These are phyloP conservation scores for Dinoponera quadriceps DNA, from an alignment of 1,140 invertebrate species.

Conservation along the genomic window DNA sequence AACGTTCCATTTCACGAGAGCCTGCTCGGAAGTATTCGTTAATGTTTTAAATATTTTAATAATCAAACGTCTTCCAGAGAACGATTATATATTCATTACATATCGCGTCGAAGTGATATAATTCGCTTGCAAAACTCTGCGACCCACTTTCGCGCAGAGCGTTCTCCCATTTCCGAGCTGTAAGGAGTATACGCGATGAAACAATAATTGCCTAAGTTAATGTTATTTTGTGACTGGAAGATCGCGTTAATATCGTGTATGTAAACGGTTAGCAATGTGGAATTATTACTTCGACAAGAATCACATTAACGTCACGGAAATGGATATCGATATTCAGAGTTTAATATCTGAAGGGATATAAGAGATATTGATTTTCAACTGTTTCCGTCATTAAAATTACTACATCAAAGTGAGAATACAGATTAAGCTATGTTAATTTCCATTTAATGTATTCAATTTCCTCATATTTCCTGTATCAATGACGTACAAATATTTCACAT, in stretches of 20 bases:
- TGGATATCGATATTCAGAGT: constrained; percentile 3
- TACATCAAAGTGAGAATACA: not conserved
- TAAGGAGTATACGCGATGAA: not conserved
- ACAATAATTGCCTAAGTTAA: not conserved
- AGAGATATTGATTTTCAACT: not conserved
- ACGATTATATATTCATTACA: too few species aligned
- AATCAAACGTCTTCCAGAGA: too few species aligned
- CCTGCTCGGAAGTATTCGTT: not conserved
- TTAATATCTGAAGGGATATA: constrained; percentile 4
- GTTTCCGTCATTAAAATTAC: not conserved
- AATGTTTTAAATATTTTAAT: not conserved
- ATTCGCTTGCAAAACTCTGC: too few species aligned
- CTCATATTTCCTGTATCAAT: not conserved
- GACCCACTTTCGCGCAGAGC: too few species aligned
- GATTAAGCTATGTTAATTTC: not conserved
- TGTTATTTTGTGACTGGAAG: constrained; percentile 1
- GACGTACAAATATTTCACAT: not conserved
- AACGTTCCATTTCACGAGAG: not conserved
- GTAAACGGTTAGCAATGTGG: not conserved
- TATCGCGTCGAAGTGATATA: too few species aligned
- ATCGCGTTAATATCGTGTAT: not conserved
- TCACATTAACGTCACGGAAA: constrained; percentile 1
- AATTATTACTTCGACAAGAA: not conserved
- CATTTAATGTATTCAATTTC: not conserved
- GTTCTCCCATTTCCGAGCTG: too few species aligned